Evolutionary conservation across 1,140 invertebrate genomes (phyloP).

Genomic region (Pomacea maculata): DNA sequence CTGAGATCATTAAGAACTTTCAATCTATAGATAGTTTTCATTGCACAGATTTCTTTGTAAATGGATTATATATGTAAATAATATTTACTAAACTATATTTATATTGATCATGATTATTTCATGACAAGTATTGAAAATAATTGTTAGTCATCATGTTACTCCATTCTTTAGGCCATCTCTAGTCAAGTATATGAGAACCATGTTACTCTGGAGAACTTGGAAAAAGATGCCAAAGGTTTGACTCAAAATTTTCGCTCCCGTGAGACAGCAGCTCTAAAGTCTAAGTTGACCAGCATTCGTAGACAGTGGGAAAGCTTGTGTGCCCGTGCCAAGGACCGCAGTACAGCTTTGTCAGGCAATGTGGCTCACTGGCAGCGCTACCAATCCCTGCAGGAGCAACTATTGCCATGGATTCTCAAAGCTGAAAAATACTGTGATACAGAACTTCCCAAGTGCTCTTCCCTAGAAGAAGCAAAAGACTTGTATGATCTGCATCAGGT

Average conservation of each 20-base stretch:
- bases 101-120: too few relatives aligned
- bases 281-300: constrained; percentile 56
- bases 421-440: constrained; percentile 80
- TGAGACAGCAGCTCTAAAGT: constrained; percentile 59
- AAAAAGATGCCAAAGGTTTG: constrained; percentile 80
- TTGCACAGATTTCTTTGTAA: neutral
- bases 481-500: constrained; percentile 71
- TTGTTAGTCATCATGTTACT: too few relatives aligned
- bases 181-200: constrained; percentile 72
- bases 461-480: constrained; percentile 80
- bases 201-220: constrained; percentile 76
- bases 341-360: constrained; percentile 78
- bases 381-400: constrained; percentile 78
- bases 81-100: too few relatives aligned
- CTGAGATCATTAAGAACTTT: constrained; percentile 23
- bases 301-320: constrained; percentile 61
- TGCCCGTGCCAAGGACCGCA: constrained; percentile 71
- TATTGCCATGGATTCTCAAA: constrained; percentile 89
- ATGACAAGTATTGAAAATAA: too few relatives aligned
- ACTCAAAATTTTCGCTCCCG: constrained; percentile 66
- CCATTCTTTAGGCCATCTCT: constrained; percentile 49
- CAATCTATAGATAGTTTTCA: neutral
- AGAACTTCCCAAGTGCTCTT: constrained; percentile 72
- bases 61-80: neutral
- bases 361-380: constrained; percentile 86